These are phyloP conservation scores for Xylocopa sonorina DNA, from an alignment of 1,140 invertebrate genomes.

Conservation along the genomic window DNA sequence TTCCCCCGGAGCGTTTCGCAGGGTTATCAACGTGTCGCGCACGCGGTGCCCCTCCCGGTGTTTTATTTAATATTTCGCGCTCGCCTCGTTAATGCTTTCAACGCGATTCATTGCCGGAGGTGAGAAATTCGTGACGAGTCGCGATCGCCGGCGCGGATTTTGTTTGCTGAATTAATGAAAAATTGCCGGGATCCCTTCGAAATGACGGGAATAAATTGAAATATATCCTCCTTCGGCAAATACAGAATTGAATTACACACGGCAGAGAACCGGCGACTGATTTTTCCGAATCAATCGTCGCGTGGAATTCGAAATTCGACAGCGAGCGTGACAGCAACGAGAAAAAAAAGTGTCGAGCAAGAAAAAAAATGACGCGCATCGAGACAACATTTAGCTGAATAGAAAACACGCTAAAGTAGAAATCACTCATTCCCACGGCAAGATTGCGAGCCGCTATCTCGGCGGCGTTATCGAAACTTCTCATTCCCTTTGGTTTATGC, in stretches of 20 bases:
- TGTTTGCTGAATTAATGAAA: conserved; percentile 21
- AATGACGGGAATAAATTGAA: not conserved
- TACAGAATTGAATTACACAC: not conserved
- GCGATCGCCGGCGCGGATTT: not conserved
- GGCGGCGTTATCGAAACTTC: conserved; percentile 61
- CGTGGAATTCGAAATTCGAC: not conserved
- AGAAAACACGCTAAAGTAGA: not conserved
- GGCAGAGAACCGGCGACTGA: too few relatives aligned
- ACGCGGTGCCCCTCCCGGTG: not conserved
- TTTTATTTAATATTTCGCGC: conserved; percentile 39
- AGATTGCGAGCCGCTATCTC: conserved; percentile 59
- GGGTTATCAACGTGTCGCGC: not conserved
- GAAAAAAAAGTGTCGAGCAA: not conserved
- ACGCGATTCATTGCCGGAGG: not conserved
- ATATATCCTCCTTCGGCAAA: not conserved
- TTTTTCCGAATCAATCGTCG: not conserved
- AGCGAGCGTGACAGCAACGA: not conserved
- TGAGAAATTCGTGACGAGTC: conserved; percentile 6
- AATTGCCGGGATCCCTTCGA: not conserved
- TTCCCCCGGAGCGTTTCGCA: conserved; percentile 12
- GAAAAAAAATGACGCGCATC: not conserved
- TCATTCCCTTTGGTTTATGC: conserved; percentile 65
- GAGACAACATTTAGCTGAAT: too few relatives aligned
- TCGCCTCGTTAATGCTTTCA: not conserved
- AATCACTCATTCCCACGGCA: conserved; percentile 17